Evolutionary conservation across 2,888 invertebrate species (phyloP), one percentile per base, ranked within the genome.

Genomic region (Leptarthrus brevirostris): DNA sequence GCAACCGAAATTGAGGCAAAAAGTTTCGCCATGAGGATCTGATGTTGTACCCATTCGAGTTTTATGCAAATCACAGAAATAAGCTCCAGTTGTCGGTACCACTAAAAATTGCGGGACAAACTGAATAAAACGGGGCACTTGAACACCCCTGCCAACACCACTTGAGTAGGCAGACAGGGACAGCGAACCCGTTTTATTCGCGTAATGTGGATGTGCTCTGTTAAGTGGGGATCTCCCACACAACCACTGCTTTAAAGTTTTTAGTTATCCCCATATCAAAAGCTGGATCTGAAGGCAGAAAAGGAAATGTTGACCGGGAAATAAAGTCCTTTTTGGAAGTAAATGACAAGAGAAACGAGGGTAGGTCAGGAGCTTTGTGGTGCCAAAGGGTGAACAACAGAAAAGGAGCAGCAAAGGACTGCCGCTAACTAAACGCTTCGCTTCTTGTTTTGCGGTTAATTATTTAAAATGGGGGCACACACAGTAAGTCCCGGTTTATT

Each of bases 61-160:
- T 54, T 74, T 72, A 74, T 74, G 74, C 74, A 74, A 74, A 74
- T 74, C 64, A 74, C 40, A 47, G 40, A 56, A 74, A 72, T 70
- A 72, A 74, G 74, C 71, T 74, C 20, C 49, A 64, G 64, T 58
- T 72, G 53, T 72, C 71, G 71, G 56, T 56, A 6, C 24, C 54
- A 61, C 61, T 61, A 61, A 61, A 61, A 61, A 61, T 36, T 61
- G 61, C 36, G 34, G 61, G 58, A 40, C 61, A 36, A 61, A 40
- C 22, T 61, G 61, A 20, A 58, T 58, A 58, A 34, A 30, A 18
- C 36, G 18, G 58, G 30, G 5, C 44, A 58, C 20, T 58, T 18
- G 36, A 58, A 54, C 16, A n/a, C 20, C 36, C 61, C 61, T 20
- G n/a, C 40, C 18, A 22, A 10, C 8, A 1, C 24, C 36, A 12